Conservation (phyloP, 2,113 vertebrate genomes). For the Ameiurus melas region DNA sequence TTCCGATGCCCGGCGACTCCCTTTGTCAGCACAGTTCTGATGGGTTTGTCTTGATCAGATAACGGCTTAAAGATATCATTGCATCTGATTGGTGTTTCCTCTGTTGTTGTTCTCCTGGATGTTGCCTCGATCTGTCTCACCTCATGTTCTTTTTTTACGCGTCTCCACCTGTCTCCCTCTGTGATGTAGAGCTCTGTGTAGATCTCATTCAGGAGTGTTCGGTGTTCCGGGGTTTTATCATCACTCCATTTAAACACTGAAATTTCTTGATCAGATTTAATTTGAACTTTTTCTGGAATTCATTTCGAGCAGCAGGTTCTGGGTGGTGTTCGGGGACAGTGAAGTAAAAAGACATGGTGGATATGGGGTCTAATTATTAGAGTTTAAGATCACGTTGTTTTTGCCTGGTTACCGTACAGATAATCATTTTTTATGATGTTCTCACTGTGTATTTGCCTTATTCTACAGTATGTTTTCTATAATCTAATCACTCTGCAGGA, state of each 20-base stretch:
- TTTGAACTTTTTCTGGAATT: background rate
- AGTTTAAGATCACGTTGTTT: no score
- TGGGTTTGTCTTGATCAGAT: no score
- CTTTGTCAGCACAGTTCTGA: no score
- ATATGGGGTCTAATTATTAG: no score
- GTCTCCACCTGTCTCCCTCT: conserved; percentile 40
- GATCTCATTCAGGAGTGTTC: conserved; percentile 39
- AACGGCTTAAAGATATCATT: no score
- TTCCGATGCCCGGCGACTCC: no score
- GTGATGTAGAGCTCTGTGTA: conserved; percentile 57
- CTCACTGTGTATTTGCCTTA: no score
- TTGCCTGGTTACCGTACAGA: no score
- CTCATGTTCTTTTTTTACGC: conserved; percentile 40
- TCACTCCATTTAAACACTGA: background rate
- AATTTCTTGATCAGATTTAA: background rate
- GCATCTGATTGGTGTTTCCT: background rate
- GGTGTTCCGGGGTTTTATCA: background rate
- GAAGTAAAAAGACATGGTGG: no score
- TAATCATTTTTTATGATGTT: no score
- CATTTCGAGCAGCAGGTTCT: background rate
- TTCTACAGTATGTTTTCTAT: no score
- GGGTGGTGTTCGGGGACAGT: background rate
- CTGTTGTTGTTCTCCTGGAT: background rate
- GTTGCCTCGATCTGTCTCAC: conserved; percentile 31
- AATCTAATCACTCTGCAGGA: no score